These are phyloP conservation scores for Cirrhinus mrigala DNA, from an alignment of 2,797 vertebrate species.

Conservation along the genomic window DNA sequence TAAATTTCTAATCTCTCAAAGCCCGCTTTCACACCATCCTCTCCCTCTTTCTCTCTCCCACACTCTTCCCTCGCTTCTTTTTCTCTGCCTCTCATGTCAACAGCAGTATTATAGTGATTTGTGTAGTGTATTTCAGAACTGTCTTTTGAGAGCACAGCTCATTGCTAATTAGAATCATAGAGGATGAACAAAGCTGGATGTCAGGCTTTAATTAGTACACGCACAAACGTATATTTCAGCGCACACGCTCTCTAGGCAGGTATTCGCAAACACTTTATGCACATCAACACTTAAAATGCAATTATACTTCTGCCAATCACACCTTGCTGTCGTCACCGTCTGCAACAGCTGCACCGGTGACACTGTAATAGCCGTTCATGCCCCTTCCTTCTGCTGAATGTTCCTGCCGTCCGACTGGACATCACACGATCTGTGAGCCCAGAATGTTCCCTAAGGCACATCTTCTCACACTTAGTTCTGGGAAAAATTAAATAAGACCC, in stretches of 20 bases:
- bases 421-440: neutral
- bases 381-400: neutral
- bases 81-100: conserved; percentile 49
- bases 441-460: neutral
- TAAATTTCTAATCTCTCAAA: conserved; percentile 66
- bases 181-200: conserved; percentile 56
- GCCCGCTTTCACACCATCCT: conserved; percentile 57
- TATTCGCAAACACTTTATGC: conserved; percentile 37
- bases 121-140: conserved; percentile 58
- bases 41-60: conserved; percentile 48
- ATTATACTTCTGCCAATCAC: conserved; percentile 44
- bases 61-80: conserved; percentile 39
- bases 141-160: conserved; percentile 59
- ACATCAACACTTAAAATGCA: conserved; percentile 37
- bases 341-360: neutral
- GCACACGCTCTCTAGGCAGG: conserved; percentile 25
- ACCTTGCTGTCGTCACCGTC: neutral
- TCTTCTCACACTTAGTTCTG: neutral
- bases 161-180: conserved; percentile 61
- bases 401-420: neutral
- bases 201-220: conserved; percentile 59
- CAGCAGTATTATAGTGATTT: conserved; percentile 57
- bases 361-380: neutral
- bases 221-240: conserved; percentile 53
- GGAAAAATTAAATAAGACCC: neutral